These are phyloP conservation scores for Pseudorectes ferrugineus DNA, from an alignment of 2,113 vertebrate species.

Conservation along the genomic window DNA sequence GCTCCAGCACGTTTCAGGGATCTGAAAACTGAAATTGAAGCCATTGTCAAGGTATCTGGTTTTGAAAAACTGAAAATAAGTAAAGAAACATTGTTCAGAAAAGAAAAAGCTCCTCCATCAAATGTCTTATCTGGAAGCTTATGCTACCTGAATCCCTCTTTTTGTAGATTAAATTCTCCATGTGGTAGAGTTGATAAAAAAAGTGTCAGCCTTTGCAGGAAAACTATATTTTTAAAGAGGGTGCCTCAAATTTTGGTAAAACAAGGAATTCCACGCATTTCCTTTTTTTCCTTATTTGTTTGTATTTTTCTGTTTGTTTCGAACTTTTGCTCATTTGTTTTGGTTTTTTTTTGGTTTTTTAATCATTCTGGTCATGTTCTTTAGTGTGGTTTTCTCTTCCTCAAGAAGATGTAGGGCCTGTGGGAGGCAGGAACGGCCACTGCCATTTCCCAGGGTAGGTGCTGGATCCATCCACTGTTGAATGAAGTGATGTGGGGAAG, in stretches of 20 bases:
- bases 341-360: neutral
- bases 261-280: neutral
- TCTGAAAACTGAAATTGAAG: neutral
- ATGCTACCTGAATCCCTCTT: neutral
- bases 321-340: neutral
- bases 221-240: neutral
- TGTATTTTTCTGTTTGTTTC: neutral
- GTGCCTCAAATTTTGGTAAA: neutral
- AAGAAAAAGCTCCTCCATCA: neutral
- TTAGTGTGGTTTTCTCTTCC: neutral
- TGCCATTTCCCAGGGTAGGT: neutral
- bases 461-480: neutral
- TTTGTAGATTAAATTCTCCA: neutral
- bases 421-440: neutral
- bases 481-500: neutral
- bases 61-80: neutral
- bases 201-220: neutral
- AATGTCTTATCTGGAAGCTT: neutral
- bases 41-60: neutral
- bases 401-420: neutral
- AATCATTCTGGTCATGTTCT: neutral
- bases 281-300: neutral
- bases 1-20: neutral
- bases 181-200: neutral
- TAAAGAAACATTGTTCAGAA: neutral